phyloP scores from a whole-genome alignment of 2,888 invertebrate genomes.

The Ametastegia equiseti region DNA sequence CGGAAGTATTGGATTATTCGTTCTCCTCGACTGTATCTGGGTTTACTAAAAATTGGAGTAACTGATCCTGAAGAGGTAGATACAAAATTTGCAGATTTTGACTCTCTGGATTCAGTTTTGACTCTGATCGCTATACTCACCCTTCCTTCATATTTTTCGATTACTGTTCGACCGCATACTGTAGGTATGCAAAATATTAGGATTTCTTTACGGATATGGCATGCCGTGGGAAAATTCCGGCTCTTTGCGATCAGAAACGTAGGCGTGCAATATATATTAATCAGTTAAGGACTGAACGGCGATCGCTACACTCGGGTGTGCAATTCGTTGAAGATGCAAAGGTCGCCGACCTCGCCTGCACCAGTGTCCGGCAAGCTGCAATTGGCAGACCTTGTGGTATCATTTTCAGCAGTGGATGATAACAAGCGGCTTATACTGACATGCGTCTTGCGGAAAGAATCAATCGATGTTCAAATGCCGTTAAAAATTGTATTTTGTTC shows the following conservation, averaged over 20 bases:
- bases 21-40: too few species aligned
- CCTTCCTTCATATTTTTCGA: too few species aligned
- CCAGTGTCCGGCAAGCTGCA: background rate
- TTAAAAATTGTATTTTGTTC: too few species aligned
- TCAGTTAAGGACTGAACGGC: background rate
- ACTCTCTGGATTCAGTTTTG: too few species aligned
- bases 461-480: too few species aligned
- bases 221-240: background rate
- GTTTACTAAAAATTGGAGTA: too few species aligned
- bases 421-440: background rate
- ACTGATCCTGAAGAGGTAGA: background rate
- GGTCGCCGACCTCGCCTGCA: constrained; percentile 12
- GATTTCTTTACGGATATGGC: too few species aligned
- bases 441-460: too few species aligned
- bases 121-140: too few species aligned
- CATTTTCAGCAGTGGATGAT: background rate
- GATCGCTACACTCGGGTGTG: background rate
- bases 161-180: too few species aligned
- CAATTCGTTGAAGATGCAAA: constrained; percentile 31
- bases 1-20: too few species aligned
- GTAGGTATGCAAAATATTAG: too few species aligned
- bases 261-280: constrained; percentile 10
- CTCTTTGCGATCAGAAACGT: background rate
- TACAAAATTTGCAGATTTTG: background rate
- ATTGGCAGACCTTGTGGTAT: background rate